Conservation (phyloP, 2,113 vertebrate genomes). For the Abramis brama region DNA sequence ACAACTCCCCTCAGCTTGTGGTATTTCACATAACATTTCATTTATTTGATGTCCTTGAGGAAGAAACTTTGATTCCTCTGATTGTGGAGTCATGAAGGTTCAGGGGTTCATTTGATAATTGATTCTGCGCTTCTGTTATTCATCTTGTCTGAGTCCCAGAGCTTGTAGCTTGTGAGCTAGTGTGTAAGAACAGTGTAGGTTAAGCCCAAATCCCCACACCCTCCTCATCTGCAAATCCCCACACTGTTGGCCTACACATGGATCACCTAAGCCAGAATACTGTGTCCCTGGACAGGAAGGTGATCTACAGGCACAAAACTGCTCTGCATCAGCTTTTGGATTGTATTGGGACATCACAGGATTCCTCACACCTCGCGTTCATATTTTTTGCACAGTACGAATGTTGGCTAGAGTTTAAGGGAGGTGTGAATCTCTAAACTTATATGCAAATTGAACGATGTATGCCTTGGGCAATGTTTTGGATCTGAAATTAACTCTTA, state of each 20-base stretch:
- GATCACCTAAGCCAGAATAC: constrained; percentile 58
- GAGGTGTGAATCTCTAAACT: neutral
- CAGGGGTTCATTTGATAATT: constrained; percentile 26
- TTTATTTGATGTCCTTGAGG: neutral
- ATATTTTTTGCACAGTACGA: neutral
- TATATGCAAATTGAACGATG: neutral
- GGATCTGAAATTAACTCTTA: neutral
- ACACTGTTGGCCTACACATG: constrained; percentile 60
- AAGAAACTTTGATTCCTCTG: neutral
- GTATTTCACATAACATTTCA: neutral
- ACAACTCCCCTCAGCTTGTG: too few relatives aligned
- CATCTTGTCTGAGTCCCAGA: constrained; percentile 24
- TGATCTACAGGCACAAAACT: neutral
- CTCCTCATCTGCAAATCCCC: constrained; percentile 64
- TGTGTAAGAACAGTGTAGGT: constrained; percentile 66
- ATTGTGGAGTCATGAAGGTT: neutral
- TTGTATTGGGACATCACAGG: neutral
- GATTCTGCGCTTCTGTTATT: constrained; percentile 49
- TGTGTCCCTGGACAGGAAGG: constrained; percentile 41
- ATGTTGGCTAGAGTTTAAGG: neutral
- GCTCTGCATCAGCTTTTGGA: neutral
- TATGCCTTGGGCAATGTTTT: neutral
- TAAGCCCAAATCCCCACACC: constrained; percentile 68
- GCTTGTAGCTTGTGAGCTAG: constrained; percentile 47
- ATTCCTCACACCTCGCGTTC: neutral